Evolutionary conservation across 1,140 invertebrate genomes (phyloP).

Genomic region (Solenopsis invicta): DNA sequence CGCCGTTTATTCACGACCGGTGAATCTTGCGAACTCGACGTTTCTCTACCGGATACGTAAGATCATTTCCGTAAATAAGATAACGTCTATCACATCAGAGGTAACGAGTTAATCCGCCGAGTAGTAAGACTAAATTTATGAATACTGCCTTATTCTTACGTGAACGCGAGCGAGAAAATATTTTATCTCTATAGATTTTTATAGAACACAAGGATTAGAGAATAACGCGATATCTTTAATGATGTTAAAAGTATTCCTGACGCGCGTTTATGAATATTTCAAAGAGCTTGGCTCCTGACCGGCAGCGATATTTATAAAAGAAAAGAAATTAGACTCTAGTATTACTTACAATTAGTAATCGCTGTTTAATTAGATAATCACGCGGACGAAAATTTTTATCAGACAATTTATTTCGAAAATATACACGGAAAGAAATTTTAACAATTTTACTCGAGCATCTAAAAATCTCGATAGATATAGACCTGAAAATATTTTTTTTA

Average conservation of each 20-base stretch:
- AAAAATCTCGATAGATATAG: too few relatives aligned
- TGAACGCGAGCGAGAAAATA: neutral
- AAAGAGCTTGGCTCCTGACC: neutral
- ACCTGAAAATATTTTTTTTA: too few relatives aligned
- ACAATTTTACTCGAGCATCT: too few relatives aligned
- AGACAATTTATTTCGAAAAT: neutral
- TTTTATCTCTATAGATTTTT: neutral
- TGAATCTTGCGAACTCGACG: constrained; percentile 63
- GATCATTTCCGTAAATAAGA: constrained; percentile 50
- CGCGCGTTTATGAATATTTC: neutral
- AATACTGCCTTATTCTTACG: constrained; percentile 12
- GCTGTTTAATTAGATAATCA: neutral
- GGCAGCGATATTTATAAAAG: neutral
- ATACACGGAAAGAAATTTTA: too few relatives aligned
- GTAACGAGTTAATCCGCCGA: constrained; percentile 28
- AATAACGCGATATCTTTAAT: neutral
- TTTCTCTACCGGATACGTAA: constrained; percentile 37
- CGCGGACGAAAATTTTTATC: neutral
- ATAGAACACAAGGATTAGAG: neutral
- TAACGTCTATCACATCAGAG: constrained; percentile 35
- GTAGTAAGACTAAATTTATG: neutral
- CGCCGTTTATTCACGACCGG: constrained; percentile 46
- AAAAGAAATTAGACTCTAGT: neutral
- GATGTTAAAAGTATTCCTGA: neutral
- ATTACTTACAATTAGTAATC: neutral